Base-by-base conservation (phyloP, 2,113 vertebrate species). In the Psittacula cyanocephala region DNA sequence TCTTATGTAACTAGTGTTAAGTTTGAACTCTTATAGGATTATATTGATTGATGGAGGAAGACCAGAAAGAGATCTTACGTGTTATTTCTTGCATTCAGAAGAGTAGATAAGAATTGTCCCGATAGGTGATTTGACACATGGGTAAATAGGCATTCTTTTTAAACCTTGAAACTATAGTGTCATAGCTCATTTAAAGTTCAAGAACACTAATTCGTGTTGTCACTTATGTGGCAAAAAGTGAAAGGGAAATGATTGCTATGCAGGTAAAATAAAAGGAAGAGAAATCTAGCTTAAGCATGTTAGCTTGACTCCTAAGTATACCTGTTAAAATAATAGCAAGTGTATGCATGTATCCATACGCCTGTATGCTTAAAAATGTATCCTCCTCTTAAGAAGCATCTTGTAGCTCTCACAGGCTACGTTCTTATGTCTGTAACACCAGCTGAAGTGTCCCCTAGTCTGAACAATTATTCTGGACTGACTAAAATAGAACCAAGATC, bases 11-110 rank as follows among this genome's bases (percentile, higher is more conserved):
- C 92, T 95, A 93, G 84, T 91, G 95, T 79, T 94, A 97, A 97
- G 96, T 97, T 95, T 90, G 79, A 95, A 91, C 94, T 86, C 69
- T 96, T 97, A 89, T 27, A 95, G 70, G 88, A 90, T 97, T 97
- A 93, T 87, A 89, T 87, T 96, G 97, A 98, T 97, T 95, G 92
- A 96, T 96, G 72, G 79, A 89, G 64, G 60, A 88, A 71, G 76
- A 77, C 43, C 68, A 53, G 82, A 69, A 79, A 92, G 46, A 81
- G 74, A 35, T 81, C 41, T 65, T 20, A 7, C 13, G 7, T 46
- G 33, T 29, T 78, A 53, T 31, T 74, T 14, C 65, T 84, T 92
- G 76, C 33, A 68, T 84, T 92, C 64, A 43, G 71, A 71, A 64
- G 83, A 83, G 70, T 6, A 76, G 8, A 29, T 68, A 55, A 60